phyloP scores from a whole-genome alignment of 2,888 invertebrate species.

The Clanis bilineata region DNA sequence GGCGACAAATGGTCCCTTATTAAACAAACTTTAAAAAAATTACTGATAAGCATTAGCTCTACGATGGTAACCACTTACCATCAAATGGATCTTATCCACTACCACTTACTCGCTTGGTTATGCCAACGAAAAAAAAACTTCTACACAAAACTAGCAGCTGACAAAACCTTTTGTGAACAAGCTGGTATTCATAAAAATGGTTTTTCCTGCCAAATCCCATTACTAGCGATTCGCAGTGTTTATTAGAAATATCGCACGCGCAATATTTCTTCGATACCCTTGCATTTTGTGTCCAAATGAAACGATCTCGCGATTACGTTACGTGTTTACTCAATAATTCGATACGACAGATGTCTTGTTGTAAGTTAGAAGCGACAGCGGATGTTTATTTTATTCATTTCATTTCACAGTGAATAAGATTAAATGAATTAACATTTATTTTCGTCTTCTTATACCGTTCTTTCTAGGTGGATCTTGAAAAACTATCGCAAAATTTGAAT shows the following conservation, averaged over 20 bases:
- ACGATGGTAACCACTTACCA: too few relatives aligned
- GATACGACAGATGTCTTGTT: slow-evolving; percentile 57
- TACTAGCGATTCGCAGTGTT: slow-evolving; percentile 58
- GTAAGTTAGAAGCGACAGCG: slow-evolving; percentile 41
- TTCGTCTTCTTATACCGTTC: too few relatives aligned
- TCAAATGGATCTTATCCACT: too few relatives aligned
- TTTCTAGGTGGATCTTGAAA: too few relatives aligned
- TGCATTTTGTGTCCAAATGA: slow-evolving; percentile 67
- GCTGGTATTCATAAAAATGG: neutral
- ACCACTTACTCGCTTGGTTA: too few relatives aligned
- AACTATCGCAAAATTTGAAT: too few relatives aligned
- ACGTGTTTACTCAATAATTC: slow-evolving; percentile 82
- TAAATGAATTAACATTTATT: too few relatives aligned
- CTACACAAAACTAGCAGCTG: neutral
- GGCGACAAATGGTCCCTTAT: too few relatives aligned
- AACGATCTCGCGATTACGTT: slow-evolving; percentile 72
- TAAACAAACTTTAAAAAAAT: too few relatives aligned
- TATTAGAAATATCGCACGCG: slow-evolving; percentile 61
- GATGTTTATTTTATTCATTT: slow-evolving; percentile 3
- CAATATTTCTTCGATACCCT: slow-evolving; percentile 68
- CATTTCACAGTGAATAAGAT: too few relatives aligned
- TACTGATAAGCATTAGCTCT: too few relatives aligned
- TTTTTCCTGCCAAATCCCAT: slow-evolving; percentile 50
- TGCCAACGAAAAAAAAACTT: neutral
- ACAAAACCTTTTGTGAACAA: neutral